Evolutionary conservation across 2,113 vertebrate genomes (phyloP), one percentile per base, ranked within the genome.

Genomic region (Embiotoca jacksoni): DNA sequence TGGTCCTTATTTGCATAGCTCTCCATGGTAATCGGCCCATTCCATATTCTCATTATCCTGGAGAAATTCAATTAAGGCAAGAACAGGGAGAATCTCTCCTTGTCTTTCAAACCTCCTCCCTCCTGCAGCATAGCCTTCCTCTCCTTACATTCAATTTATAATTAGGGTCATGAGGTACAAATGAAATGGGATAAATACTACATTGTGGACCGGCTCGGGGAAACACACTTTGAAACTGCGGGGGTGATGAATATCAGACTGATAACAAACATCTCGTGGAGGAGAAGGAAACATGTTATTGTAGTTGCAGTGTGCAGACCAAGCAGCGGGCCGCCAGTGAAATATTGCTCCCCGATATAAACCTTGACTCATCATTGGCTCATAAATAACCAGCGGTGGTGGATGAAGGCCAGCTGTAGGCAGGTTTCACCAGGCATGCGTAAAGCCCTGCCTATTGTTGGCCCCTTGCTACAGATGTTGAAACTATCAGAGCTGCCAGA

Each of bases 1-100:
- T 89, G 85, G 81, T 87, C 78, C 87, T 82, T 88, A 94, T 93
- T 92, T 93, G 92, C 91, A 92, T 93, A 87, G 83, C 89, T 91
- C 88, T 93, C 90, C 89, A 86, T 89, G 87, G 90, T 93, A 90
- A 93, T 93, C 67, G 81, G 55, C 83, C 89, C 77, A 80, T 90
- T 92, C 88, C 82, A 85, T 88, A 91, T 91, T 92, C 90, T 90
- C 92, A 93, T 94, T 93, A 93, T 91, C 82, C 82, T 23, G 78
- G 64, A 85, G 86, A 91, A 91, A 93, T 92, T 93, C 82, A 93
- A 94, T 94, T 93, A 94, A 74, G 61, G 78, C 74, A 84, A 72
- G 70, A 83, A 85, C 86, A 62, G 82, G 78, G 82, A 85, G 64
- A 82, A 74, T 80, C 83, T 78, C 75, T 72, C 56, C 80, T 56